Conservation (phyloP, 1,140 invertebrate genomes). For the Pantala flavescens region DNA sequence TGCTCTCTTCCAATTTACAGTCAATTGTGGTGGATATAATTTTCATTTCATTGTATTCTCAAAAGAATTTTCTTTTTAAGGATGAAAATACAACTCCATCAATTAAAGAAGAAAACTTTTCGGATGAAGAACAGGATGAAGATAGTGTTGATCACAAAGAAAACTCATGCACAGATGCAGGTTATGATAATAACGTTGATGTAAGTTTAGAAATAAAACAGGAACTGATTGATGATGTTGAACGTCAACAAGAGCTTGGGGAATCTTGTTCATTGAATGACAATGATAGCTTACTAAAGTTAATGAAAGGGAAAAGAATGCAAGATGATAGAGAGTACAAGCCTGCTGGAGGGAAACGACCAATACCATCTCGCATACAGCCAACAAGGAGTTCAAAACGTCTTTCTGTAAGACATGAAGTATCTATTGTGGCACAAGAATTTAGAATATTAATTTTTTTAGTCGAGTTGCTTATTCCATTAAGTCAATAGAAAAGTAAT, state of each 20-base stretch:
- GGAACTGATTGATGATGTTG: neutral
- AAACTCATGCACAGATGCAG: neutral
- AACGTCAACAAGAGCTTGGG: neutral
- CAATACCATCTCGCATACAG: neutral
- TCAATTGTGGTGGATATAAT: too few species aligned
- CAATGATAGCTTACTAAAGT: neutral
- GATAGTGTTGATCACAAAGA: neutral
- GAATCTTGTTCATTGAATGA: neutral
- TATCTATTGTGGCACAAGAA: neutral
- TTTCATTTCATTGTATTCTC: too few species aligned
- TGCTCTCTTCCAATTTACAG: too few species aligned
- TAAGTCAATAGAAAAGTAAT: too few species aligned
- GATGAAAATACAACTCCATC: neutral
- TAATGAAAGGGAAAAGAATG: neutral
- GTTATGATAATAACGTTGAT: neutral
- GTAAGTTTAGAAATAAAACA: neutral
- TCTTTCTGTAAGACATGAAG: neutral
- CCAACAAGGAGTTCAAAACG: neutral
- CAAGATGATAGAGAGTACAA: neutral
- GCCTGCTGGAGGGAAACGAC: neutral
- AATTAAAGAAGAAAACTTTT: slow-evolving; percentile 27
- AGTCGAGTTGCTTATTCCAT: neutral
- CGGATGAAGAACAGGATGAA: slow-evolving; percentile 48
- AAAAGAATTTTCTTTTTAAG: too few species aligned
- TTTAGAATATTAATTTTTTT: neutral